Percentiles rank a stretch among this genome's conserved stretches.
Evolutionary conservation across 2,888 invertebrate species (phyloP).

Genomic region (Melangyna quadrimaculata): DNA sequence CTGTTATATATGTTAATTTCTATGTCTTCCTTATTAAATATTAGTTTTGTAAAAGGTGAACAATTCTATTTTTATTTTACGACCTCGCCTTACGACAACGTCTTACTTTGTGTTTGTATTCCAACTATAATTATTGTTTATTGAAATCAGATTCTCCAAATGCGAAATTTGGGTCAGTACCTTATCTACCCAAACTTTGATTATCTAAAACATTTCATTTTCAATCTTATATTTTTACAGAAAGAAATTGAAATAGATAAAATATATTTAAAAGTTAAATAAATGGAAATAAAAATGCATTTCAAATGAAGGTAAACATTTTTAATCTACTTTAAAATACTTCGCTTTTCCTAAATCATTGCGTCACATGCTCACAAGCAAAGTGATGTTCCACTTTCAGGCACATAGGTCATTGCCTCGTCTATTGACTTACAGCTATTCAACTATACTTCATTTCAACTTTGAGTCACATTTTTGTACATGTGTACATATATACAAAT

Average conservation of each 20-base stretch:
- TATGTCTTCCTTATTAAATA: too few relatives aligned
- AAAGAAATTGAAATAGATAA: neutral
- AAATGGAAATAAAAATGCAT: neutral
- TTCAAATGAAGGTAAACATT: neutral
- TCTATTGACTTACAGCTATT: neutral
- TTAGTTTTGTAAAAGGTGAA: too few relatives aligned
- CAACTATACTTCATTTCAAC: neutral
- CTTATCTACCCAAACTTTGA: neutral
- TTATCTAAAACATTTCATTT: neutral
- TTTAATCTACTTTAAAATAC: neutral
- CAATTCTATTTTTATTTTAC: too few relatives aligned
- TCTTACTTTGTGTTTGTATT: neutral
- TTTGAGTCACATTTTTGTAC: neutral
- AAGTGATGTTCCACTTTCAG: conserved; percentile 38
- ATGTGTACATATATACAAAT: neutral
- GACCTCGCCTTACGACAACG: too few relatives aligned
- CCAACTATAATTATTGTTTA: neutral
- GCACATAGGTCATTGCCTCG: conserved; percentile 52
- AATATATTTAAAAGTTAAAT: neutral
- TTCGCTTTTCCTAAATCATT: neutral
- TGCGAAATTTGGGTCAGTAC: neutral
- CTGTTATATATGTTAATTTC: too few relatives aligned
- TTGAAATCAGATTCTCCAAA: neutral
- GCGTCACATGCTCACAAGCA: conserved; percentile 28
- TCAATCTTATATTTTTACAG: neutral